Base-by-base conservation (phyloP, 1,140 invertebrate species). In the Eubasilissa regina region DNA sequence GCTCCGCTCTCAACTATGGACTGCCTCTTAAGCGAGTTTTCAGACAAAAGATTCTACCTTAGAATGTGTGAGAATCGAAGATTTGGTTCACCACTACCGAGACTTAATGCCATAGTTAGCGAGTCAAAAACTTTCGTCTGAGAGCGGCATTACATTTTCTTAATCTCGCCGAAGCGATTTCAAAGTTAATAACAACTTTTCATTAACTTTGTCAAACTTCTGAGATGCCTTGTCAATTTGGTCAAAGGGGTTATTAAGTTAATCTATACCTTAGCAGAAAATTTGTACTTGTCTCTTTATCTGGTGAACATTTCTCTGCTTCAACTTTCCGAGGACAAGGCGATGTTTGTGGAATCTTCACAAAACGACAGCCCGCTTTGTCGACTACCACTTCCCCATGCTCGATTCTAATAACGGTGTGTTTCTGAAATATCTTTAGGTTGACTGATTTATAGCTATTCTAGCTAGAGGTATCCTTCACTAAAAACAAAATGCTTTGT, bases 231-330 rank as follows among this genome's bases (percentile, higher is more conserved):
- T 68, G 64, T 68, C 64, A 68, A 68, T 68, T 68, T 68, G 64
- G 64, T 68, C 64, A 68, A 68, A 68, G 64, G 64, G 64, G 64
- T 68, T 45, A 68, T 68, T 68, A 68, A 68, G 64, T 68, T 68
- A 68, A 68, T 68, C 64, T 44, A 45, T 68, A 68, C 64, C 64
- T 68, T 68, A 43, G n/a, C 8, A 21, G 44, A 68, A 68, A 68
- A 68, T 68, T 68, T n/a, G 15, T 68, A n/a, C 62, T 15, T 12
- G 15, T 44, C 44, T 47, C 64, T 45, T 12, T 43, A 12, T 19
- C 19, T n/a, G 35, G 19, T 3, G n/a, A 48, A 19, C 15, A n/a
- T 43, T 66, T 66, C 64, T 45, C 64, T 17, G 64, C 45, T 47
- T 45, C 64, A 68, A 68, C 64, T 68, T 68, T 68, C 19, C 64